Base-by-base conservation (phyloP, 2,797 vertebrate species). In the Lophotriccus pileatus region DNA sequence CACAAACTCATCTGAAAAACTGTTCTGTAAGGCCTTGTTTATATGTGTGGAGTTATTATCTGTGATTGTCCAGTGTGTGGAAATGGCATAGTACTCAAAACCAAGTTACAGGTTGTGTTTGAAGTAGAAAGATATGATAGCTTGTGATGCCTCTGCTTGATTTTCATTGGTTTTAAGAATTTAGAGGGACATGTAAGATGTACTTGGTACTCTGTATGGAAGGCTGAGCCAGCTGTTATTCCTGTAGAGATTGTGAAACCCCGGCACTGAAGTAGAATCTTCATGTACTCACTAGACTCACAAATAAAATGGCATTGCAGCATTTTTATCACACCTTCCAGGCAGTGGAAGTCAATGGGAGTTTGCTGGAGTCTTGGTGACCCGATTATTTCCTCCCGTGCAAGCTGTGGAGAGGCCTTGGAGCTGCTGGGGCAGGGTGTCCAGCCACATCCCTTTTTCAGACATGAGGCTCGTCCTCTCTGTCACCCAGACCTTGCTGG, bases 31-130 rank as follows among this genome's bases (percentile, higher is more conserved):
- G 41, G 41, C 32, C 39, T 74, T 34, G 14, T 28, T 74, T 74
- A n/a, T 25, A 4, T 0, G 4, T n/a, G n/a, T 0, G 1, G 43
- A 34, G 28, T 28, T 84, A 20, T 68, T 24, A 78, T 25, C 44
- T 74, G 34, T 32, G 39, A 28, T 53, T 62, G 68, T 22, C 27
- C 32, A 18, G 34, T 13, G 12, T 24, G 52, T 58, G 64, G 10
- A 50, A 56, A 41, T 41, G 47, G 14, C 32, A 20, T 7, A 32
- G 59, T 21, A 14, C n/a, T 68, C 16, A 21, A 15, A 36, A 9
- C 28, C 53, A 34, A 73, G 64, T 10, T 53, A 37, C 37, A 15
- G 13, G 9, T 52, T 46, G 12, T 7, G 18, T 63, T 32, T 83
- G 66, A 32, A 49, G 34, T 34, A 78, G 44, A 52, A 58, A 75